Conservation (phyloP, 2,113 vertebrate genomes). For the Irena cyanogastra region DNA sequence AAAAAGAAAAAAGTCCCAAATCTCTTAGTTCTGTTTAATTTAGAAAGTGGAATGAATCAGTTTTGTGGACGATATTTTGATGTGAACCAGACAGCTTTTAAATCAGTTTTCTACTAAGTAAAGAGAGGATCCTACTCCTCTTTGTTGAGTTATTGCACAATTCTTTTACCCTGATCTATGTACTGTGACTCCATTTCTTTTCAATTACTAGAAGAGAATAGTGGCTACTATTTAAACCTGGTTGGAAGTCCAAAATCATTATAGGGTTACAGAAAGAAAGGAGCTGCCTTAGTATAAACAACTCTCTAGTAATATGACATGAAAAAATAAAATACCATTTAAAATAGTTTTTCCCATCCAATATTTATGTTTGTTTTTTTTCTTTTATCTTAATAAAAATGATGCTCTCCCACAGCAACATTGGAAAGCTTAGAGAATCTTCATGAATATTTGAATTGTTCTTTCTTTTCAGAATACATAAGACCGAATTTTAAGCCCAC, state of each 20-base stretch:
- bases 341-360: neutral
- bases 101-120: constrained; percentile 45
- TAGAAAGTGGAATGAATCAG: constrained; percentile 59
- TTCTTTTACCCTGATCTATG: constrained; percentile 19
- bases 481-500: neutral
- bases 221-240: constrained; percentile 14
- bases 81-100: constrained; percentile 63
- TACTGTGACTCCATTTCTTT: constrained; percentile 45
- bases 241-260: constrained; percentile 16
- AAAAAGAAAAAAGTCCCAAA: neutral
- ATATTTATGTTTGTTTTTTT: neutral
- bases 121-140: constrained; percentile 34
- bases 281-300: constrained; percentile 30
- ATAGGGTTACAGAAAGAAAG: constrained; percentile 32
- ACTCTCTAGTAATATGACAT: neutral
- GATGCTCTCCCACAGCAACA: fast-evolving
- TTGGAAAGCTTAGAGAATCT: neutral
- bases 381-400: neutral
- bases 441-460: neutral
- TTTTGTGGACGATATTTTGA: constrained; percentile 64
- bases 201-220: constrained; percentile 12
- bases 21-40: constrained; percentile 41
- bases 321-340: neutral
- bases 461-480: neutral
- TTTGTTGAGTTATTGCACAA: constrained; percentile 14